Evolutionary conservation across 2,113 vertebrate genomes (phyloP), one percentile per base, ranked within the genome.

Genomic region (Mobula hypostoma): DNA sequence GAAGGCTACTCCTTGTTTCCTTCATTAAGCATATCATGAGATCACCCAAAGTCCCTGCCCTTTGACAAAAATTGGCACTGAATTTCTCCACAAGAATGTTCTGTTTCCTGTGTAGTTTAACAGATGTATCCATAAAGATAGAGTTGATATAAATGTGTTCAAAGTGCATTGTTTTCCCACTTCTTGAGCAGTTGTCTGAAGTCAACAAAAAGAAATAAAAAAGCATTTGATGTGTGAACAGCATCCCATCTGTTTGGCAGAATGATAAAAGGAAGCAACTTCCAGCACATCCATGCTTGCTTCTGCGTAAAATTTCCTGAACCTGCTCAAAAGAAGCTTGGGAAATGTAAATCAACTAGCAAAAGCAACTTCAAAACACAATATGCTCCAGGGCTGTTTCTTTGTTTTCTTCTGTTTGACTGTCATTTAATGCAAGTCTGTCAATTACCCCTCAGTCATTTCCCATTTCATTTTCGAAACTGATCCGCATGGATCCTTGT

Each of bases 151-250:
- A 93, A 74, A 27, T 74, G 36, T 74, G 68, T 93, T 93, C 91
- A 93, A 93, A 93, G 91, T 93, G 68, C 36, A 76, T 93, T 93
- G 70, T 72, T 70, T 93, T 93, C 32, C 91, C 72, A 40, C 91
- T 93, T 93, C 70, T 72, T 27, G 21, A 93, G 40, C 27, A 19
- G 91, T 40, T 93, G 36, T 40, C 91, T 93, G 68, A 56, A 93
- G 40, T 93, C 68, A 93, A 93, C 91, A 93, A 93, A 76, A 90
- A 90, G 68, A 93, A 93, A 93, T 93, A 74, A 74, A 93, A 48
- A 93, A 93, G 0, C 68, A 93, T 74, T 93, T 93, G 91, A 93
- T 74, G 66, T 93, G 68, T 9, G 90, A 93, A 48, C 68, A 93
- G 32, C 90, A 93, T 74, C 91, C 91, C 91, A 93, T 93, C 70